Conservation (phyloP, 2,888 invertebrate genomes). For the Saturnia japonica region DNA sequence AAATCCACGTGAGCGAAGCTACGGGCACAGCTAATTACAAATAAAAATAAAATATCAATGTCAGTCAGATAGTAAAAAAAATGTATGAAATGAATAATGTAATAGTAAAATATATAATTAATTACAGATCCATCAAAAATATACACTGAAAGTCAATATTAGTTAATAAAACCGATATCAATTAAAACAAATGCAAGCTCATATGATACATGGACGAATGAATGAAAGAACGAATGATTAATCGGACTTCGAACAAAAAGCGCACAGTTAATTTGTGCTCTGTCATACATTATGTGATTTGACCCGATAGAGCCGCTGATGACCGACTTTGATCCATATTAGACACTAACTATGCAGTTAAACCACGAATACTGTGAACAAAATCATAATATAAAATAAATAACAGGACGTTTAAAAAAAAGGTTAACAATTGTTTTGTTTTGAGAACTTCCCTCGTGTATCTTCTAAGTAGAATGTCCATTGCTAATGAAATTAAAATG, state of each 20-base stretch:
- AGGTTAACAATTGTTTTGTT: too few relatives aligned
- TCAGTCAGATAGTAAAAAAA: too few relatives aligned
- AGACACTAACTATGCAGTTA: constrained; percentile 8
- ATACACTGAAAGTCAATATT: constrained; percentile 17
- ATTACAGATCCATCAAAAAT: constrained; percentile 10
- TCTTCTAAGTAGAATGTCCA: too few relatives aligned
- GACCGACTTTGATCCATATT: constrained; percentile 38
- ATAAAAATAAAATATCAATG: too few relatives aligned
- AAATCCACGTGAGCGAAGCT: too few relatives aligned
- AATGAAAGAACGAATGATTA: constrained; percentile 26
- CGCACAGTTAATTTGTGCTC: constrained; percentile 26
- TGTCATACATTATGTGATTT: constrained; percentile 36
- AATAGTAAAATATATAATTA: not conserved
- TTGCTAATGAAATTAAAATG: too few relatives aligned
- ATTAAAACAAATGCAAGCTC: constrained; percentile 21
- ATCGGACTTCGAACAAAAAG: constrained; percentile 26
- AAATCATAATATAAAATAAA: not conserved
- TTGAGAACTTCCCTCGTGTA: too few relatives aligned
- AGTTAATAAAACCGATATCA: constrained; percentile 21
- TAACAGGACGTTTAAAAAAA: too few relatives aligned
- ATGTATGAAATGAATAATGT: not conserved
- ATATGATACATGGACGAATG: constrained; percentile 21
- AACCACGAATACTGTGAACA: not conserved
- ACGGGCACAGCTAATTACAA: too few relatives aligned
- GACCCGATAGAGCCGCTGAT: constrained; percentile 35